Base-by-base conservation (phyloP, 2,113 vertebrate genomes). In the Pteropus alecto region DNA sequence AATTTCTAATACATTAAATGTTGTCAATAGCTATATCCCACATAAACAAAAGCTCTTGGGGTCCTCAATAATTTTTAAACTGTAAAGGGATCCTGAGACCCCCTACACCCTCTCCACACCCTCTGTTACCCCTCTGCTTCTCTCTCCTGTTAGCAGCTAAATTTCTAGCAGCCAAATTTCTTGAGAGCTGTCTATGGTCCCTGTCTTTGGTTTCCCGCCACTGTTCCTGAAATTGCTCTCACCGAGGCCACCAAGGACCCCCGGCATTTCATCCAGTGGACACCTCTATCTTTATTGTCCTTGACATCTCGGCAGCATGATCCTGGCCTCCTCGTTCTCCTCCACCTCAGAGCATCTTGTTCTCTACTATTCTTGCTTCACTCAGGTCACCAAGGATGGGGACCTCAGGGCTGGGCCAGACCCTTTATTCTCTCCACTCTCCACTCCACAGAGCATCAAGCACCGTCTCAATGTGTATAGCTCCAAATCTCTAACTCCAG, bases 41-140 rank as follows among this genome's bases (percentile, higher is more conserved):
- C 7, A 60, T 90, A 71, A 86, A 28, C 41, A 74, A 85, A 58
- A 79, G 26, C 63, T 54, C 13, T 38, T 73, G 46, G 28, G 12
- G 28, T 51, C 58, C 24, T 81, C 74, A 43, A 24, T 28, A 48
- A 51, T 22, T 65, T 90, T 68, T 58, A 76, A 35, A 56, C 58
- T 33, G 13, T 77, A 56, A 87, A 90, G 35, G 1, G 11, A 18
- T 58, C 70, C 48, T 85, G 65, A 68, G 67, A 16, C 41, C 26
- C 63, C 63, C 30, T 11, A 4, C 2, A 0, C 22, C 60, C 26
- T 35, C 14, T 26, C 48, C 28, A 26, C 1, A 30, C 0, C n/a
- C 41, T 85, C 70, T 14, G 8, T 74, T 26, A 33, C 30, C 41
- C 5, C 12, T 41, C 30, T 41, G 68, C n/a, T 87, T 84, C 67